Percentiles rank a stretch among this genome's conserved stretches.
Evolutionary conservation across 1,140 invertebrate genomes (phyloP).

Genomic region (Calliopsis andreniformis): DNA sequence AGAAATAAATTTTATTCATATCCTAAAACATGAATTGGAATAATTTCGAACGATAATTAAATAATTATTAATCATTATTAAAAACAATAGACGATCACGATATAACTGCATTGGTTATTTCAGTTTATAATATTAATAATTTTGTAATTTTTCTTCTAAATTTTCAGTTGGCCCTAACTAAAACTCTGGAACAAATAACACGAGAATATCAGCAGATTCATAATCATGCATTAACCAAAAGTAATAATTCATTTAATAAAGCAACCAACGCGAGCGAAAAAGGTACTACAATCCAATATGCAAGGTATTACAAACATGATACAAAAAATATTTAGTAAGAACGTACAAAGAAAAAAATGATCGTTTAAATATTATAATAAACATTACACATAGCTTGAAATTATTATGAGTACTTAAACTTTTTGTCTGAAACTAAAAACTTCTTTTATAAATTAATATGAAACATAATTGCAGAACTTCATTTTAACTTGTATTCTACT

Average conservation of each 20-base stretch:
- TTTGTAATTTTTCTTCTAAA: neutral
- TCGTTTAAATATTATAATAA: neutral
- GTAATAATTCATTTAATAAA: conserved; percentile 3
- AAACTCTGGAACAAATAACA: conserved; percentile 70
- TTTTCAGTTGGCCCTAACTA: conserved; percentile 69
- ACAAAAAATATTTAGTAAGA: conserved; percentile 1
- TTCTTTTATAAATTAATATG: conserved; percentile 13
- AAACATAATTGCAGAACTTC: conserved; percentile 22
- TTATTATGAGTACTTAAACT: neutral
- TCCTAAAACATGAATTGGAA: no score
- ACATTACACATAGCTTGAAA: no score
- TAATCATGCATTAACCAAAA: neutral
- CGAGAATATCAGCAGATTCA: conserved; percentile 56
- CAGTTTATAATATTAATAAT: neutral
- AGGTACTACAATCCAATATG: conserved; percentile 35
- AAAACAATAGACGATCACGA: no score
- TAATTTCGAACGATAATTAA: no score
- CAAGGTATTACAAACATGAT: neutral
- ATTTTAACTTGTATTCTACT: neutral
- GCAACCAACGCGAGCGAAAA: conserved; percentile 11
- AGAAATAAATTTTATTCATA: no score
- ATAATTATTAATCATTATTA: no score
- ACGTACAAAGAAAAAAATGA: neutral
- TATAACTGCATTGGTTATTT: conserved; percentile 21
- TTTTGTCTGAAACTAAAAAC: neutral